Conservation (phyloP, 2,113 vertebrate species). For the Phoenicopterus ruber region DNA sequence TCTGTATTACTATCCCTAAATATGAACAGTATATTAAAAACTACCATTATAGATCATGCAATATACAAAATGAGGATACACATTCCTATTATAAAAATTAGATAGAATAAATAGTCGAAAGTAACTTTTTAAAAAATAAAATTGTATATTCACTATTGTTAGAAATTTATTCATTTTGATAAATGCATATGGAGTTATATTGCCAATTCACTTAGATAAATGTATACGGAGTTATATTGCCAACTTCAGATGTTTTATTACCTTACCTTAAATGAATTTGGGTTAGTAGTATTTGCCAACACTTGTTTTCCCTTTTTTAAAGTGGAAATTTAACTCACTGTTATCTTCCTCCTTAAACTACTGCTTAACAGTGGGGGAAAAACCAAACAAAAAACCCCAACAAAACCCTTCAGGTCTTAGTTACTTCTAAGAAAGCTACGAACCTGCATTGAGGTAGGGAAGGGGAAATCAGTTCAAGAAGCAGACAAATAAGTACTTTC, state of each 20-base stretch:
- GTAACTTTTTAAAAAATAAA: not conserved
- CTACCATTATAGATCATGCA: not conserved
- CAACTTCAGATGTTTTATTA: not conserved
- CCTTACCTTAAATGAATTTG: not conserved
- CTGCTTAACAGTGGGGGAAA: rapidly evolving
- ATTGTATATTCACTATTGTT: not conserved
- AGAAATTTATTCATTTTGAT: not conserved
- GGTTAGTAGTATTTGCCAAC: not conserved
- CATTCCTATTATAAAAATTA: not conserved
- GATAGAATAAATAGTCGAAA: not conserved
- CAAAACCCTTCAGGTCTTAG: not conserved
- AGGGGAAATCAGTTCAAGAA: not conserved
- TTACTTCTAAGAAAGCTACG: not conserved
- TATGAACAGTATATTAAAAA: not conserved
- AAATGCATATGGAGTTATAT: not conserved
- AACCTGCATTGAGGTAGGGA: not conserved
- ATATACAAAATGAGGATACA: not conserved
- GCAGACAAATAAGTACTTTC: not conserved
- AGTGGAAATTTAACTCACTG: not conserved
- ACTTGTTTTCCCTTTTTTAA: not conserved
- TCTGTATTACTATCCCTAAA: not conserved
- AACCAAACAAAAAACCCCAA: not conserved
- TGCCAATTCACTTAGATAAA: not conserved
- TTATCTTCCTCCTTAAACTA: not conserved
- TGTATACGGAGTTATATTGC: not conserved